Base-by-base conservation (phyloP, 2,888 invertebrate genomes). In the Rhagonycha lutea region DNA sequence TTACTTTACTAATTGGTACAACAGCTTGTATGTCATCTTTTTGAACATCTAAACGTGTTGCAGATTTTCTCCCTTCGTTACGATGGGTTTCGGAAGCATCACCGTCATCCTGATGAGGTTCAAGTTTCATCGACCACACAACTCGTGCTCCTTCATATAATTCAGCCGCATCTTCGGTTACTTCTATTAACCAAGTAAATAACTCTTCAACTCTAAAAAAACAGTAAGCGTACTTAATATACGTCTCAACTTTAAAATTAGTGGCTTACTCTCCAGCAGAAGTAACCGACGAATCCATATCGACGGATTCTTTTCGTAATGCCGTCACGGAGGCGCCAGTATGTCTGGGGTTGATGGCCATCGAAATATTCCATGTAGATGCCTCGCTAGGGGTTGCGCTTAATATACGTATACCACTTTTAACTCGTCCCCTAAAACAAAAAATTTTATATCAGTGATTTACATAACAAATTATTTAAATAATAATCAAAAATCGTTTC, bases 11-110 rank as follows among this genome's bases (percentile, higher is more conserved):
- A 86, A 98, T 97, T 14, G 97, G 97, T 24, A 98, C 90, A 12
- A 98, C 96, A 18, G 97, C 96, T 88, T 97, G 97, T 76, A 97
- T 96, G 85, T 97, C 96, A 86, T 97, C 97, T 86, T 97, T 97
- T 86, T 96, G 96, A 78, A 97, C 95, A 85, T 96, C 96, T 68
- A 97, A 91, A 80, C 96, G 91, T 0, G 96, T 94, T 77, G 95
- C 94, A 65, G 96, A 91, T 85, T 95, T 94, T 80, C 92, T 81
- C 67, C 89, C 88, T 61, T 89, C 88, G 81, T 84, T 80, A 81
- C 86, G 82, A 81, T 85, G 85, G 28, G 79, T 77, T 47, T 86
- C 85, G 0, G 75, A 78, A 73, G 76, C 74, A 28, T 81, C 79
- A 72, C 81, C 79, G 68, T 86, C 82, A 85, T 90, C 90, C 85